Conservation (phyloP, 2,888 invertebrate species). For the Tryphoninae sp. region DNA sequence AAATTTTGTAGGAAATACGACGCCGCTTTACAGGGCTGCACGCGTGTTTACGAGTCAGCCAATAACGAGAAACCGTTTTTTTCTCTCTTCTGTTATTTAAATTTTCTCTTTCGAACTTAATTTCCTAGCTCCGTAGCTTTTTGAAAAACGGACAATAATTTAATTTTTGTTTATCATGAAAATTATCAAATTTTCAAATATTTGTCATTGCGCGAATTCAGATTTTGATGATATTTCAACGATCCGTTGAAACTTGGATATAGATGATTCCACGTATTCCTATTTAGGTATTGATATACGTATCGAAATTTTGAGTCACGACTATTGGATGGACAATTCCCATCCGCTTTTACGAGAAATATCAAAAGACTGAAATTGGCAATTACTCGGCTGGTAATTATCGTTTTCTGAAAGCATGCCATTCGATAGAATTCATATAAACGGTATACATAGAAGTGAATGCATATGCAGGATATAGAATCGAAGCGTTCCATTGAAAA, state of each 20-base stretch:
- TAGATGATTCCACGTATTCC: neutral
- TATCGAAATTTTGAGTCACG: neutral
- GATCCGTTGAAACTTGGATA: neutral
- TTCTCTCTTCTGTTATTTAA: neutral
- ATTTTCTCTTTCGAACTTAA: neutral
- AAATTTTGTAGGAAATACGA: conserved; percentile 23
- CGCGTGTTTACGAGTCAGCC: neutral
- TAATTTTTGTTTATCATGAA: neutral
- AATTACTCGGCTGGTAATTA: conserved; percentile 68
- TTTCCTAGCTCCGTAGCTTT: too few relatives aligned
- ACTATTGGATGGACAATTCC: too few relatives aligned
- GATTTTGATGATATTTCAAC: neutral
- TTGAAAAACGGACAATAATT: too few relatives aligned
- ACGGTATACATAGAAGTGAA: neutral
- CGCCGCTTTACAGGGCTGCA: neutral
- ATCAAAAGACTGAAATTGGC: conserved; percentile 38
- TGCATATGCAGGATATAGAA: neutral
- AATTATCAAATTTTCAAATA: neutral
- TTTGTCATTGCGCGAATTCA: neutral
- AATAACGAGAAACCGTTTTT: neutral
- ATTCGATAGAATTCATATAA: conserved; percentile 28
- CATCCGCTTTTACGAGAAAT: conserved; percentile 15
- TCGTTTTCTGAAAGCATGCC: conserved; percentile 68
- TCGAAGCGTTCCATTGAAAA: conserved; percentile 31
- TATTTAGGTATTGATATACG: neutral